Evolutionary conservation across 2,888 invertebrate genomes (phyloP), one percentile per base, ranked within the genome.

Genomic region (Drosophila koepferae): DNA sequence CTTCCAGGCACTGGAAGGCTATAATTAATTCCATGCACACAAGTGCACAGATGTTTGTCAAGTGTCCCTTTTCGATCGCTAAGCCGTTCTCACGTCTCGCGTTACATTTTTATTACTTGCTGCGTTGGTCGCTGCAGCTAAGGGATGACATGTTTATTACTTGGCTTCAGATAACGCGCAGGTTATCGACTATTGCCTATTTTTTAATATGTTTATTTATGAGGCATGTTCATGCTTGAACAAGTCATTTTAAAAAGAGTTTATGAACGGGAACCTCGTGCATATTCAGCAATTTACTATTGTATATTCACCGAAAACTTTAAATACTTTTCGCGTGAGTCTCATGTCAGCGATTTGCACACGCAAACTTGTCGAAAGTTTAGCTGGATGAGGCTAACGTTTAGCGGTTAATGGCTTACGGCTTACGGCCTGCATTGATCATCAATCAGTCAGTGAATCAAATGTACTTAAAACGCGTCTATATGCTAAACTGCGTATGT

Each of bases 401-500:
- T 14, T 38, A 38, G 14, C 7, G 38, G 38, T 14, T 44, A 6
- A 44, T 2, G 23, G 23, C 23, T 51, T 51, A 34, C 14, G 36
- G 36, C 34, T 28, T 28, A 23, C 1, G 49, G 5, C 6, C 5
- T 16, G 58, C 34, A 34, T 20, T 20, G 44, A n/a, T 58, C 12
- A 16, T 46, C 44, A 58, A 36, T 44, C 34, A 51, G 41, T 41
- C n/a, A 55, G 58, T 44, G 16, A 34, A 44, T 58, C 44, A 58
- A 36, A 23, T 34, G 44, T 44, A 20, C 40, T 18, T 66, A 38
- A 65, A 10, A 34, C 20, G 34, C 40, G 34, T 34, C 7, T 16
- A 20, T 16, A 62, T 51, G 49, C 8, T n/a, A 44, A 71, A 40
- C 23, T 63, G 71, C 53, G 55, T 66, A 55, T 72, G 64, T 43